Evolutionary conservation across 2,797 vertebrate genomes (phyloP), one percentile per base, ranked within the genome.

Genomic region (Dendrocincla fuliginosa): DNA sequence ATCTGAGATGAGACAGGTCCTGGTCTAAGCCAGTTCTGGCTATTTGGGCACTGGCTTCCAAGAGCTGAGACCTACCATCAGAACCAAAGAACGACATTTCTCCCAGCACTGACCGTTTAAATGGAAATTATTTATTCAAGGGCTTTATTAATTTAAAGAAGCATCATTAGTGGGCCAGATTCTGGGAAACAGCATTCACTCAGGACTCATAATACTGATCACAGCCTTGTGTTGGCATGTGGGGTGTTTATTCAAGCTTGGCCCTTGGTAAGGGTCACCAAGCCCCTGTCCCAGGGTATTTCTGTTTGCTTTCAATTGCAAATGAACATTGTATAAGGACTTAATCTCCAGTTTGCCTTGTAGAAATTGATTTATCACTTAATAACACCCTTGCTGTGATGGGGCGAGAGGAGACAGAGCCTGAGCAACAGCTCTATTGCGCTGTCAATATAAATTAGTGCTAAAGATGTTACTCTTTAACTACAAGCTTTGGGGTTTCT

Each of bases 311-410:
- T 94, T 94, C 93, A 91, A 57, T 87, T 96, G 85, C 80, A 96
- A 94, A 95, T 82, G 44, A 95, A 70, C 0, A 2, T 55, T 87
- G 87, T 87, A 42, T 64, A 64, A 90, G 23, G 80, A 79, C 64
- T 87, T 93, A 92, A 94, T 89, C 80, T 84, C 85, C 49, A 74
- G 79, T 92, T 96, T 95, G 65, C 76, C 87, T 95, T 71, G 70
- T 70, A 92, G 87, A 84, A 93, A 88, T 94, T 96, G 93, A 96
- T 95, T 96, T 96, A 93, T 96, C 82, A 84, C 89, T 92, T 94
- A 91, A 92, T 94, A 96, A 95, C 69, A 59, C 82, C 80, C 83
- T 79, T 73, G 80, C 73, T 88, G 77, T 87, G 96, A 76, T 25
- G 74, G 87, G 84, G 85, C 10, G 1, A 91, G 93, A 93, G 74